Conservation (phyloP, 2,797 vertebrate species). For the Bradypodion ventrale region DNA sequence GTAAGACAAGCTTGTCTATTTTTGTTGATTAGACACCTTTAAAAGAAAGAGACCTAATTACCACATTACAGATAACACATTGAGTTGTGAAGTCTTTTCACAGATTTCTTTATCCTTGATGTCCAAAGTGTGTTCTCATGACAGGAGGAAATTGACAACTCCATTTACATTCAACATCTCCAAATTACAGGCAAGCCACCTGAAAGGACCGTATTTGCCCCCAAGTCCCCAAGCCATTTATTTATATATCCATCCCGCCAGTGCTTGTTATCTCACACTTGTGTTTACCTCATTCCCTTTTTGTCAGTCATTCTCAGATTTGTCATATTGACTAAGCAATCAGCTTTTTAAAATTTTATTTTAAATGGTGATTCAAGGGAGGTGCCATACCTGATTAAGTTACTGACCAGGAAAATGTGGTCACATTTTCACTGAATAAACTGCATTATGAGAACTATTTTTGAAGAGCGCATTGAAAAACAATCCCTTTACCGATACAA, state of each 20-base stretch:
- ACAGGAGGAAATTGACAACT: slow-evolving; percentile 48
- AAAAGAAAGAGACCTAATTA: slow-evolving; percentile 36
- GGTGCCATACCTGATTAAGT: neutral
- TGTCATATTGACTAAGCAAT: slow-evolving; percentile 28
- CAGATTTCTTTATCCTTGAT: slow-evolving; percentile 40
- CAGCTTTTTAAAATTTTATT: slow-evolving; percentile 25
- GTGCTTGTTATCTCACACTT: slow-evolving; percentile 25
- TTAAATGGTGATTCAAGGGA: slow-evolving; percentile 39
- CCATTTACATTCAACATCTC: slow-evolving; percentile 46
- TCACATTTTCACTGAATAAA: slow-evolving; percentile 2
- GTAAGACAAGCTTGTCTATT: slow-evolving; percentile 21
- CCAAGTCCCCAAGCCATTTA: slow-evolving; percentile 24
- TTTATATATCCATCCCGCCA: slow-evolving; percentile 27
- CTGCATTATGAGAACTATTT: neutral
- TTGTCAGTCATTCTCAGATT: slow-evolving; percentile 47
- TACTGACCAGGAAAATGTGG: slow-evolving; percentile 35
- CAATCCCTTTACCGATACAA: neutral
- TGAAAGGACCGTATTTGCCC: slow-evolving; percentile 40
- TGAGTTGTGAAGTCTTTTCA: slow-evolving; percentile 37
- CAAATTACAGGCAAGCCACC: slow-evolving; percentile 48
- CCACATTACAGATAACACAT: slow-evolving; percentile 27
- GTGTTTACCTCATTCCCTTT: slow-evolving; percentile 26
- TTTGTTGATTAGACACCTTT: slow-evolving; percentile 12
- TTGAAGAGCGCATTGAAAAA: slow-evolving; percentile 26
- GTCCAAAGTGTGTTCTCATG: slow-evolving; percentile 35